Conservation (phyloP, 2,113 vertebrate genomes). For the Sardina pilchardus region DNA sequence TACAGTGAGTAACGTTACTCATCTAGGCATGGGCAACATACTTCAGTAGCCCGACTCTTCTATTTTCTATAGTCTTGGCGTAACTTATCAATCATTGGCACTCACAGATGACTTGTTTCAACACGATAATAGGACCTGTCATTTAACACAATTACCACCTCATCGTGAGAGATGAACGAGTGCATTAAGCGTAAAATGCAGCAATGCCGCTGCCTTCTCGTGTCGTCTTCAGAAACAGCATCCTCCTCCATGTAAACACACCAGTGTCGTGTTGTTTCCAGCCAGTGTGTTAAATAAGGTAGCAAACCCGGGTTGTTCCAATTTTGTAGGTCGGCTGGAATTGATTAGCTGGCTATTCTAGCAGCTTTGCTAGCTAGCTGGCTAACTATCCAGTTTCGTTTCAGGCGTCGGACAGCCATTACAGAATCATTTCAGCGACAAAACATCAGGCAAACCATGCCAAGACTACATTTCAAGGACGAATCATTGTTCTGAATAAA, state of each 20-base stretch:
- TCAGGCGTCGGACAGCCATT: conserved; percentile 2
- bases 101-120: neutral
- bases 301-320: conserved; percentile 12
- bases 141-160: neutral
- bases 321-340: conserved; percentile 40
- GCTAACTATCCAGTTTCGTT: conserved; percentile 22
- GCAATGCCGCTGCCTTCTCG: neutral
- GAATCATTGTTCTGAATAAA: neutral
- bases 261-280: neutral
- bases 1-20: no score
- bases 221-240: neutral
- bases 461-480: neutral
- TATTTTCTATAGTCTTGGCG: neutral
- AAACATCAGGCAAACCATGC: neutral
- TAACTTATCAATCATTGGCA: neutral
- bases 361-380: conserved; percentile 43
- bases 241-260: neutral
- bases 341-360: conserved; percentile 48
- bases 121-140: neutral
- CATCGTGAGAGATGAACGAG: neutral
- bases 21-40: no score
- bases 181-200: neutral
- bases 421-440: neutral
- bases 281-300: neutral
- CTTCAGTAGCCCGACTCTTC: neutral